phyloP scores from a whole-genome alignment of 2,888 invertebrate species.

The Eueremaeus valkanovi region DNA sequence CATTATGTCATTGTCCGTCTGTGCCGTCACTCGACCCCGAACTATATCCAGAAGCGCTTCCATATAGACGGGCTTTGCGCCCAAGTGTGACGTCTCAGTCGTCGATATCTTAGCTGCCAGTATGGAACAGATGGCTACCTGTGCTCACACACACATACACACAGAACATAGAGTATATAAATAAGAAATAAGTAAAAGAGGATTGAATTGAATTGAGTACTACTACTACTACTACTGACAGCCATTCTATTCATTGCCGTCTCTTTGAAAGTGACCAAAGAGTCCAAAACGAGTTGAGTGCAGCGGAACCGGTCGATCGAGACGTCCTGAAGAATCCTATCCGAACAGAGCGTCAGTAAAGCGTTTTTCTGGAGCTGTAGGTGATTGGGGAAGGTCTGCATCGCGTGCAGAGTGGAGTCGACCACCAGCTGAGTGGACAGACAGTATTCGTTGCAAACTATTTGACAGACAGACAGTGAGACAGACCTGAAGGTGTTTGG shows the following conservation, averaged over 20 bases:
- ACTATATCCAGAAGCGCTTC: conserved; percentile 64
- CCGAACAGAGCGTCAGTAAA: conserved; percentile 68
- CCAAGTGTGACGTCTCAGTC: conserved; percentile 63
- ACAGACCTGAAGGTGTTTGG: no score
- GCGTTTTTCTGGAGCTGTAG: conserved; percentile 69
- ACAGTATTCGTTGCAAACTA: no score
- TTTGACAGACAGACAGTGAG: no score
- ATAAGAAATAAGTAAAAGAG: no score
- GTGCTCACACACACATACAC: no score
- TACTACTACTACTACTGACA: no score
- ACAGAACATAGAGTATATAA: no score
- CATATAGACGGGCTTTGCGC: conserved; percentile 65
- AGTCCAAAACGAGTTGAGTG: conserved; percentile 67
- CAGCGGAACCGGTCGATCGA: conserved; percentile 64
- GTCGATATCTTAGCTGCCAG: conserved; percentile 64
- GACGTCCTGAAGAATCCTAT: conserved; percentile 69
- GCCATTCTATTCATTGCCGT: conserved; percentile 69
- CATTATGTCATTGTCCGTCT: conserved; percentile 61
- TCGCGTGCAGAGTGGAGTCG: conserved; percentile 62
- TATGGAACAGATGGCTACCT: conserved; percentile 73
- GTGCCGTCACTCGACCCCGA: conserved; percentile 54
- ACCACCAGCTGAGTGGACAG: no score
- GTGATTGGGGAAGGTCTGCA: conserved; percentile 65
- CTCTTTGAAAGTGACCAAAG: conserved; percentile 65
- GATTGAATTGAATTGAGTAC: no score